Percentiles rank a stretch among this genome's conserved stretches.
Conservation (phyloP, 1,140 invertebrate genomes). For the Kradibia gibbosae region DNA sequence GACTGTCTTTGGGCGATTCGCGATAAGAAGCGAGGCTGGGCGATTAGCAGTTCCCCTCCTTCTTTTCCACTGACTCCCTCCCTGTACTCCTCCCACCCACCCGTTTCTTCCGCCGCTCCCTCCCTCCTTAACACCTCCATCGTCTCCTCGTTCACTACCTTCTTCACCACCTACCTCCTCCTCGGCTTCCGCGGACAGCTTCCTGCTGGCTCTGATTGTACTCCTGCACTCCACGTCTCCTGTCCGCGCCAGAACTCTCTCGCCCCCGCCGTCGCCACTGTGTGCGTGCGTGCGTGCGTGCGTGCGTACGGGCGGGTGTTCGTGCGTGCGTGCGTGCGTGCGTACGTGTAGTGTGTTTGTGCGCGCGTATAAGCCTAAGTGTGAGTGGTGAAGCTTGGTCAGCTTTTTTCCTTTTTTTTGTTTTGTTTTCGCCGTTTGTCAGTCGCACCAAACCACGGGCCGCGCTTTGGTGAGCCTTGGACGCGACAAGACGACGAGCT, state of each 20-base stretch:
- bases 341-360: neutral
- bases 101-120: too few species aligned
- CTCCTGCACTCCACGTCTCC: too few species aligned
- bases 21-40: constrained; percentile 23
- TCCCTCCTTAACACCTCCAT: neutral
- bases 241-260: too few species aligned
- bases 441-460: constrained; percentile 5
- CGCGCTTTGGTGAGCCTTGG: constrained; percentile 31
- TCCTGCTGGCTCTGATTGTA: too few species aligned
- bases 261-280: too few species aligned
- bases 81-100: too few species aligned
- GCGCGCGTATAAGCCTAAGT: neutral
- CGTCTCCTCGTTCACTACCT: too few species aligned
- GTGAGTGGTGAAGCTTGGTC: constrained; percentile 19
- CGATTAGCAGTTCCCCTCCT: neutral
- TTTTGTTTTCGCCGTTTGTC: constrained; percentile 4
- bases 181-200: too few species aligned
- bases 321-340: neutral
- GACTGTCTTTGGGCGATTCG: constrained; percentile 16
- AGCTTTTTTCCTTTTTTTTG: constrained; percentile 10
- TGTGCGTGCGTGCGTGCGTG: neutral
- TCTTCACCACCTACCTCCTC: too few species aligned
- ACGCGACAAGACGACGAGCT: constrained; percentile 35
- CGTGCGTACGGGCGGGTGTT: neutral
- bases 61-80: too few species aligned